Percentiles rank a stretch among this genome's conserved stretches.
phyloP scores from a whole-genome alignment of 2,113 vertebrate species.

The Rhegmatorhina hoffmannsi region DNA sequence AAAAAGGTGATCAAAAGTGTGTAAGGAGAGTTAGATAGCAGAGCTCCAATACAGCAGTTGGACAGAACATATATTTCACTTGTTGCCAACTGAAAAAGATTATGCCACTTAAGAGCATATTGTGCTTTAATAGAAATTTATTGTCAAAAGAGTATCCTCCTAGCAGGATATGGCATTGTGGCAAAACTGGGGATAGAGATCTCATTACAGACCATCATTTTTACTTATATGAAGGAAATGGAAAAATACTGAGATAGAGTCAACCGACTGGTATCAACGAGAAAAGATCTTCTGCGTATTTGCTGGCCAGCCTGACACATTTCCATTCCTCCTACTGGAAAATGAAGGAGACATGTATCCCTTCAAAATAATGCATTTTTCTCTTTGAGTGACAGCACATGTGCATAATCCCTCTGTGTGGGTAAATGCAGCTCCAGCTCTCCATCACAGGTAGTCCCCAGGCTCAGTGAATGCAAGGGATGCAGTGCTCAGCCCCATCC shows the following conservation, averaged over 20 bases:
- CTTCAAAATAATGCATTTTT: not conserved
- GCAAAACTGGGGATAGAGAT: not conserved
- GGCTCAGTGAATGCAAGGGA: not conserved
- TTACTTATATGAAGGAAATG: not conserved
- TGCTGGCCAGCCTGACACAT: not conserved
- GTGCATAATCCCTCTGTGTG: fast-evolving
- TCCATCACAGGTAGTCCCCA: not conserved
- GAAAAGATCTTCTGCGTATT: not conserved
- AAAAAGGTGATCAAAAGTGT: not conserved
- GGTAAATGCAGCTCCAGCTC: not conserved
- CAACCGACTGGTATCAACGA: not conserved
- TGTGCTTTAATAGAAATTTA: constrained; percentile 21
- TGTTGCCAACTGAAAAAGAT: not conserved
- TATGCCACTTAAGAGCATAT: not conserved
- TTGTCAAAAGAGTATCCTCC: not conserved
- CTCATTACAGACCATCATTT: not conserved
- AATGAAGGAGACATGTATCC: not conserved
- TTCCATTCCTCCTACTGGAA: not conserved
- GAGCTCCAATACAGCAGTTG: not conserved
- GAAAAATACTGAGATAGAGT: not conserved
- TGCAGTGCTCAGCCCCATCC: not conserved
- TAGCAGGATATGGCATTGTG: not conserved
- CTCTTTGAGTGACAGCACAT: not conserved
- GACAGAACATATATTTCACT: not conserved
- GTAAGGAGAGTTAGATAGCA: not conserved